Evolutionary conservation across 2,113 vertebrate genomes (phyloP), one percentile per base, ranked within the genome.

Genomic region (Suricata suricatta): DNA sequence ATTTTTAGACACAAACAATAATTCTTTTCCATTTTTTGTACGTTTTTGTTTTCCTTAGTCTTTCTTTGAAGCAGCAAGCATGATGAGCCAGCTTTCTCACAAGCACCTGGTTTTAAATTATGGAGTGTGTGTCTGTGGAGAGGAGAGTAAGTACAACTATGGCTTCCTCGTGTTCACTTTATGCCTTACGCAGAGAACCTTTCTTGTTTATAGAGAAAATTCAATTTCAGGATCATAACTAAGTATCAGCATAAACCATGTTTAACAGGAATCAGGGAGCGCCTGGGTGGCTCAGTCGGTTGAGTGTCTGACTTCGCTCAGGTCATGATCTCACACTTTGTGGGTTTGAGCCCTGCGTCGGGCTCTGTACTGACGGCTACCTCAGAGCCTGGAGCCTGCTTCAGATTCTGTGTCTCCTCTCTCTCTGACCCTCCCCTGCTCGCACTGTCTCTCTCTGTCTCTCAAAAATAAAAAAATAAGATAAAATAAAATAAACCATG

Each of bases 71-170:
- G 99, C 99, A 71, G 99, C 99, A 97, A 99, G 99, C 97, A 99
- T 99, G 99, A 99, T 99, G 99, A 99, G 99, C 98, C 99, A 99
- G 97, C 99, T 99, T 88, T 99, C 99, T 97, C 99, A 99, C 98
- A 99, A 99, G 97, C 99, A 99, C 98, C 96, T 99, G 96, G 99
- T 99, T 91, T 99, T 99, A 97, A 99, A 99, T 98, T 99, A 99
- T 63, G 99, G 99, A 23, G 99, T 99, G 66, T 99, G 99, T 11
- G 99, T 99, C 71, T 99, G 99, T 95, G 99, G 99, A 74, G 99
- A 99, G 29, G 99, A 99, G 82, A 99, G 99, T 99, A 98, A 99
- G 99, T 99, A 90, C 88, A 97, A 93, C 72, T 63, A 54, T 50
- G 64, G n/a, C 60, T 95, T 97, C 84, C 52, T 6, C 96, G 16